Conservation (phyloP, 2,797 vertebrate genomes). For the Telmatherina bonti region DNA sequence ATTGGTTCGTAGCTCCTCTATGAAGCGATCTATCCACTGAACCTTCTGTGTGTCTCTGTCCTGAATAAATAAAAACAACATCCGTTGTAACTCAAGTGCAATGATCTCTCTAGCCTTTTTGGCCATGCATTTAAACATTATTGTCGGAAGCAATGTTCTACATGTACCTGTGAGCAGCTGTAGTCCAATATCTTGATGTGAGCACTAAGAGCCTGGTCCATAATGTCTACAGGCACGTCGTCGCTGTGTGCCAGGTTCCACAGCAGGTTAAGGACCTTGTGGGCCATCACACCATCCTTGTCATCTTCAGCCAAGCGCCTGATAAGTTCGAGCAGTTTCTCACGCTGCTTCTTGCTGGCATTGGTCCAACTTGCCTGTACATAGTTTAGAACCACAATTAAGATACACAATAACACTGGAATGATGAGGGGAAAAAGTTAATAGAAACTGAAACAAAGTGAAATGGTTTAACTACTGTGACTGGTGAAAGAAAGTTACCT, state of each 20-base stretch:
- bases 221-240: slow-evolving; percentile 99
- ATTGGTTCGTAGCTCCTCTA: slow-evolving; percentile 99
- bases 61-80: slow-evolving; percentile 75
- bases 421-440: neutral
- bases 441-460: neutral
- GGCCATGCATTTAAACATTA: neutral
- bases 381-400: slow-evolving; percentile 1
- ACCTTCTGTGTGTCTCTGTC: slow-evolving; percentile 99
- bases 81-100: slow-evolving; percentile 1
- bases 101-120: neutral
- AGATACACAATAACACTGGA: neutral
- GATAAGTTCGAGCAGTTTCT: slow-evolving; percentile 96
- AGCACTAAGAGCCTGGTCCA: slow-evolving; percentile 99
- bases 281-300: slow-evolving; percentile 99
- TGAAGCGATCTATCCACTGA: slow-evolving; percentile 99
- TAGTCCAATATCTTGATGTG: slow-evolving; percentile 99
- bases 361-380: slow-evolving; percentile 99
- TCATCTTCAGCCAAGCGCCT: slow-evolving; percentile 98
- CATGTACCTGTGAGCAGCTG: slow-evolving; percentile 96
- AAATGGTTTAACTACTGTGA: neutral
- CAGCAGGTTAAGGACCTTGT: slow-evolving; percentile 97
- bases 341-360: slow-evolving; percentile 98
- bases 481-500: slow-evolving; percentile 73
- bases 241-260: slow-evolving; percentile 99
- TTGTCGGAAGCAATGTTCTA: neutral